A percentile compares a stretch with the other conserved stretches of the same genome.
Evolutionary conservation across 2,888 invertebrate genomes (phyloP).

Genomic region (Ectemnius lituratus): DNA sequence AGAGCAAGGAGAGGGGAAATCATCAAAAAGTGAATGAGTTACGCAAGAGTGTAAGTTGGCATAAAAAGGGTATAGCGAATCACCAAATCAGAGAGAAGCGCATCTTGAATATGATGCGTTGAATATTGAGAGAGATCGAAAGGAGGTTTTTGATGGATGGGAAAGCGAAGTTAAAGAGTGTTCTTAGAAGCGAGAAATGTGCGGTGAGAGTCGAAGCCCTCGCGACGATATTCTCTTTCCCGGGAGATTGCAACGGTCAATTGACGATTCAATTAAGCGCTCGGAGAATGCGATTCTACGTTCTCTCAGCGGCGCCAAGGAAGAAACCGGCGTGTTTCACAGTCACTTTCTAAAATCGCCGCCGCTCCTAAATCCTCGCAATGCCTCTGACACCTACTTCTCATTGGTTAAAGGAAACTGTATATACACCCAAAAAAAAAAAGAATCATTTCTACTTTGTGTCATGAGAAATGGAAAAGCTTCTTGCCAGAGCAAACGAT

Average conservation of each 20-base stretch:
- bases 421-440: too few relatives aligned
- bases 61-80: too few relatives aligned
- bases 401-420: too few relatives aligned
- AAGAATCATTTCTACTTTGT: too few relatives aligned
- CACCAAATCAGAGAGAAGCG: not conserved
- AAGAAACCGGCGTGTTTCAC: too few relatives aligned
- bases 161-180: too few relatives aligned
- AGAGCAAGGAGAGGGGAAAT: too few relatives aligned
- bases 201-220: not conserved
- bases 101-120: too few relatives aligned
- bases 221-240: slow-evolving; percentile 25
- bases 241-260: not conserved
- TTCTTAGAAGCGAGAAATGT: not conserved
- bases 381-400: not conserved
- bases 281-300: not conserved
- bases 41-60: not conserved
- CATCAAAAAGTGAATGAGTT: not conserved
- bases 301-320: not conserved
- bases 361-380: not conserved
- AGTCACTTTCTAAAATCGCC: not conserved
- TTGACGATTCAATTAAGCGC: slow-evolving; percentile 33
- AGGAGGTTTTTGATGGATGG: too few relatives aligned
- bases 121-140: slow-evolving; percentile 4
- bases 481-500: too few relatives aligned
- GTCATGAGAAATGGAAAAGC: too few relatives aligned